Percentiles rank a stretch among this genome's conserved stretches.
Conservation (phyloP, 2,797 vertebrate species). For the Eremophila alpestris region DNA sequence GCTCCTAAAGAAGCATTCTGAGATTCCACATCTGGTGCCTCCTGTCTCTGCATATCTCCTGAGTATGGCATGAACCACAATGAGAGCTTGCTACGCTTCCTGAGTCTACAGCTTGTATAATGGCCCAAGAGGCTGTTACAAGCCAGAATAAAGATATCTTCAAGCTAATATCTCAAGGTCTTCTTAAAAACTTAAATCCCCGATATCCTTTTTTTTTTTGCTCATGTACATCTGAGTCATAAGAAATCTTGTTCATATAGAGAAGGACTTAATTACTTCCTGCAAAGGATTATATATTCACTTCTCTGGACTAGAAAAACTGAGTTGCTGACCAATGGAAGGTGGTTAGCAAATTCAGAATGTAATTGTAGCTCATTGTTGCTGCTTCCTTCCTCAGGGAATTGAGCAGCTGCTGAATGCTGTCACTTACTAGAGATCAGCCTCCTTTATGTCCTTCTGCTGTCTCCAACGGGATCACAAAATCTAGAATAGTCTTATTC, state of each 20-base stretch:
- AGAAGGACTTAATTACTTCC: constrained; percentile 5
- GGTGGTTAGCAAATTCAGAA: not conserved
- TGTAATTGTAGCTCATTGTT: not conserved
- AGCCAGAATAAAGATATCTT: not conserved
- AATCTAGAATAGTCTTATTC: not conserved
- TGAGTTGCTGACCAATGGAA: constrained; percentile 12
- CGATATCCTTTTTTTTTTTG: rapidly evolving
- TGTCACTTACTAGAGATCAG: not conserved
- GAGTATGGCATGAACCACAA: not conserved
- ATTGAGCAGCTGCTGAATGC: not conserved
- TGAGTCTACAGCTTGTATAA: not conserved
- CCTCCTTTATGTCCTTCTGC: not conserved
- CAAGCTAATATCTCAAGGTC: not conserved
- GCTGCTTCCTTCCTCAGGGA: not conserved
- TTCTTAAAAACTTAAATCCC: not conserved
- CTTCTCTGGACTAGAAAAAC: not conserved
- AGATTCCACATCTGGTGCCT: not conserved
- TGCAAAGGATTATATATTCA: not conserved
- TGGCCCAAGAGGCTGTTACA: not conserved
- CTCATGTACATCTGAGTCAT: not conserved
- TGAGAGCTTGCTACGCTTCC: not conserved
- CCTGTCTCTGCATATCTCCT: not conserved
- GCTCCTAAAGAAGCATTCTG: not conserved
- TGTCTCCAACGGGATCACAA: not conserved
- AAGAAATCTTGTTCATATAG: not conserved